These are phyloP conservation scores for Labeo calbasu DNA, from an alignment of 2,797 vertebrate genomes.

Conservation along the genomic window DNA sequence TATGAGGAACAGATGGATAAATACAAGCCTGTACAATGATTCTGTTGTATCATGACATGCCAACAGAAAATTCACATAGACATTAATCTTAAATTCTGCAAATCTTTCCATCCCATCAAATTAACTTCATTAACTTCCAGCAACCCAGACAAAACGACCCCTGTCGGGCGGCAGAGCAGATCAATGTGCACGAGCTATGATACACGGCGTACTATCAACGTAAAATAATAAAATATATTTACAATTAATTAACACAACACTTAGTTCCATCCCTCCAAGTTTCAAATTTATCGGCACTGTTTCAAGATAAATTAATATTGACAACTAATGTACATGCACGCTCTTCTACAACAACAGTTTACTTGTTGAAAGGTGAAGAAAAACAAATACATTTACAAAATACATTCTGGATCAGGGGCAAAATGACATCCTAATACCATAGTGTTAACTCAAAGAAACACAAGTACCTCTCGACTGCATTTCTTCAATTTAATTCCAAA, in stretches of 20 bases:
- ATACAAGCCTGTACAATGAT: conserved; percentile 13
- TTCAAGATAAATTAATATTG: conserved; percentile 63
- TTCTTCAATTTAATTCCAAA: conserved; percentile 61
- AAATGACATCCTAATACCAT: conserved; percentile 51
- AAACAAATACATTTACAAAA: conserved; percentile 65
- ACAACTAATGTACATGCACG: conserved; percentile 51
- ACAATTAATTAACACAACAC: conserved; percentile 48
- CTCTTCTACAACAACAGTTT: conserved; percentile 50
- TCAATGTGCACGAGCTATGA: conserved; percentile 44
- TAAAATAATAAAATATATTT: conserved; percentile 48
- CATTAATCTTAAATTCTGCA: background rate
- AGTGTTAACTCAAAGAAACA: conserved; percentile 60
- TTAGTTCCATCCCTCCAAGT: conserved; percentile 39
- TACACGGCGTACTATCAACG: conserved; percentile 36
- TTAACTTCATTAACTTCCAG: conserved; percentile 18
- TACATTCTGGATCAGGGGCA: conserved; percentile 63
- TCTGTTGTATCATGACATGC: conserved; percentile 5
- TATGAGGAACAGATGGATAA: conserved; percentile 26
- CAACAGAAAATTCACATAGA: background rate
- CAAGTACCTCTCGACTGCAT: conserved; percentile 55
- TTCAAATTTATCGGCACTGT: conserved; percentile 36
- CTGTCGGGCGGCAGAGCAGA: background rate
- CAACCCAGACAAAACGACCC: conserved; percentile 32
- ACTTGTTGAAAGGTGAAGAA: conserved; percentile 52
- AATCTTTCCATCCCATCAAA: background rate